Base-by-base conservation (phyloP, 2,888 invertebrate genomes). In the Tetanocera ferruginea region DNA sequence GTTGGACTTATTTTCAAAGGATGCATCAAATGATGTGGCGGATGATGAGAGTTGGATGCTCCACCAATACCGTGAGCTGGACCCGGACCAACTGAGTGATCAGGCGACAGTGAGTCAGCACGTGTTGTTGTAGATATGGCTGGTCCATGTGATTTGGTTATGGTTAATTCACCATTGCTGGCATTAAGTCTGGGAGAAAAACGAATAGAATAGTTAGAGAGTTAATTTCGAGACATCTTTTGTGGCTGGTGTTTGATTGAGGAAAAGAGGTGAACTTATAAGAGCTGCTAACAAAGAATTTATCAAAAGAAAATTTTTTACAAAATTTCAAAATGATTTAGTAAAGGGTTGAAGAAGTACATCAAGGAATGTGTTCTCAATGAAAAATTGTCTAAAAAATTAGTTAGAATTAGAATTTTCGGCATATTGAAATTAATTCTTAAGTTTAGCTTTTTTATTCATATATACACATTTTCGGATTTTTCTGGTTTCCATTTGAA, bases 111-210 rank as follows among this genome's bases (percentile, higher is more conserved):
- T 51, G 88, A 87, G 72, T 84, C 80, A 73, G 86, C 84, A 67
- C 86, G 83, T 43, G 86, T 85, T 17, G 85, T 84, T 17, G 86
- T 86, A 0, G 87, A 82, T 79, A 85, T 85, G 73, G 87, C 89
- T 67, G 92, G 92, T 76, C 93, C 93, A 85, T 94, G 93, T 57
- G 95, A 94, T 84, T 95, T 95, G 80, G 95, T 95, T 86, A 96
- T 95, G 78, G 95, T 95, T 82, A 96, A 93, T 91, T 96, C 96
- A 49, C 95, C 95, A 87, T 96, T 96, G 83, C 93, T 93, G 81
- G 94, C 92, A 81, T 94, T 93, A 84, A 95, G 92, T 91, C 95
- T 93, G 90, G 55, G 86, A 74, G 64, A 69, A n/a, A 34, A 17
- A 25, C 19, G 1, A 43, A 43, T 2, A 11, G 1, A 43, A 11